Percentiles rank a stretch among this genome's conserved stretches.
These are phyloP conservation scores for Penelope pileata DNA, from an alignment of 2,113 vertebrate genomes.

Conservation along the genomic window DNA sequence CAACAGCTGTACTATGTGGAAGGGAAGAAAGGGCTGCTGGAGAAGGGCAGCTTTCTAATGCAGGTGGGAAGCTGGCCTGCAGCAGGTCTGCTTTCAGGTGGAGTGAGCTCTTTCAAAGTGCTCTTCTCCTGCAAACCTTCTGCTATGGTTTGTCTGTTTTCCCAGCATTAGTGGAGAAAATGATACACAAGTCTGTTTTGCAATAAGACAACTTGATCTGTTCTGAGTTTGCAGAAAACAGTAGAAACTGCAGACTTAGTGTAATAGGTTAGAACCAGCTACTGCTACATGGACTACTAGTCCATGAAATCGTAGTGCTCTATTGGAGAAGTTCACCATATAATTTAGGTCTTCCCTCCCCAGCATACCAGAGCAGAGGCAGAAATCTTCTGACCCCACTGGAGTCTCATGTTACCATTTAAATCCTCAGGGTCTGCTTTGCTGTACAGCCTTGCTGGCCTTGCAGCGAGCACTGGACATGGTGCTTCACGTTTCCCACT, in stretches of 20 bases:
- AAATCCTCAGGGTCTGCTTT: conserved; percentile 7
- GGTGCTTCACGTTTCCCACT: conserved; percentile 69
- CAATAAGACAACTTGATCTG: not conserved
- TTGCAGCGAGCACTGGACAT: not conserved
- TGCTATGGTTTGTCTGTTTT: not conserved
- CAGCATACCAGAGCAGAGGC: conserved; percentile 30
- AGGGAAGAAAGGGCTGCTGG: not conserved
- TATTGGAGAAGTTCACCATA: not conserved
- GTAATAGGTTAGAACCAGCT: not conserved
- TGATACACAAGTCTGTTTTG: not conserved
- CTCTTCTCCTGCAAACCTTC: not conserved
- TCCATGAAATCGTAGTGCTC: not conserved
- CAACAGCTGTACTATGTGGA: not conserved
- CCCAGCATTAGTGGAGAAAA: not conserved
- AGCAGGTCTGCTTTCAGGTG: not conserved
- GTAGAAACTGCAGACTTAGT: not conserved
- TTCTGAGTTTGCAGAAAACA: not conserved
- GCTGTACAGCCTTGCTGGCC: conserved; percentile 14
- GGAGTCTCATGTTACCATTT: conserved; percentile 63
- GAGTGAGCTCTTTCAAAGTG: not conserved
- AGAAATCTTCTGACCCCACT: conserved; percentile 38
- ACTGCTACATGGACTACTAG: not conserved
- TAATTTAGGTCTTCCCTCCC: conserved; percentile 36
- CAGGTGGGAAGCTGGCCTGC: not conserved
- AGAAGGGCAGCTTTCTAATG: not conserved